phyloP scores from a whole-genome alignment of 2,888 invertebrate species.

The Dryomyza anilis region DNA sequence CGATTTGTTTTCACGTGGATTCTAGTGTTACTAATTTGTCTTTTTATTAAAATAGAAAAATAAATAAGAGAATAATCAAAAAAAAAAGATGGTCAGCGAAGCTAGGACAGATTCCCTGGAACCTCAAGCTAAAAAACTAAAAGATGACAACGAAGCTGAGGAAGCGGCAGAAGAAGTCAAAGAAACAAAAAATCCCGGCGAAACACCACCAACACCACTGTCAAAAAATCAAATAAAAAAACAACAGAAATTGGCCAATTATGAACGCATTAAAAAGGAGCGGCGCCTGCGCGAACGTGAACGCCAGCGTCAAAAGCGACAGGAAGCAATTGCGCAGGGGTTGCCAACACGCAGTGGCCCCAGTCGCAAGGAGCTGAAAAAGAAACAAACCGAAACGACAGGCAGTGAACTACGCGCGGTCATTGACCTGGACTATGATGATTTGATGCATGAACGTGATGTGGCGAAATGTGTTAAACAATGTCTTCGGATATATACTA shows the following conservation, averaged over 20 bases:
- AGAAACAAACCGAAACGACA: conserved; percentile 59
- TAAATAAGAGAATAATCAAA: no score
- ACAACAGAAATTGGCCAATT: conserved; percentile 73
- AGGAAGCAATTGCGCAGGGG: conserved; percentile 73
- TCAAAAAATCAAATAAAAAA: conserved; percentile 67
- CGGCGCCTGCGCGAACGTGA: conserved; percentile 76
- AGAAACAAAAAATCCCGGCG: conserved; percentile 35
- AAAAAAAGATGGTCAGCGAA: background rate
- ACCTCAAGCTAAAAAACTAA: conserved; percentile 28
- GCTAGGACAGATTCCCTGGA: background rate
- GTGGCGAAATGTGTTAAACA: conserved; percentile 89
- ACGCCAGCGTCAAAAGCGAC: conserved; percentile 72
- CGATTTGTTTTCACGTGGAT: background rate
- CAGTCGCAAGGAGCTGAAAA: conserved; percentile 78
- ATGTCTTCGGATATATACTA: conserved; percentile 86
- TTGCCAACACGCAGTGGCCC: conserved; percentile 70
- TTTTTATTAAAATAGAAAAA: no score
- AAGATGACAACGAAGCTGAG: background rate
- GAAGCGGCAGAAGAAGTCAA: background rate
- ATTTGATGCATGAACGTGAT: conserved; percentile 88
- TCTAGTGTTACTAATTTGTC: background rate
- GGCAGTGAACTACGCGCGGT: conserved; percentile 64
- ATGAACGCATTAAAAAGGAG: conserved; percentile 72
- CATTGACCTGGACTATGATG: conserved; percentile 90
- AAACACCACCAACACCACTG: conserved; percentile 40